Base-by-base conservation (phyloP, 2,797 vertebrate species). In the Chromobotia macracanthus region DNA sequence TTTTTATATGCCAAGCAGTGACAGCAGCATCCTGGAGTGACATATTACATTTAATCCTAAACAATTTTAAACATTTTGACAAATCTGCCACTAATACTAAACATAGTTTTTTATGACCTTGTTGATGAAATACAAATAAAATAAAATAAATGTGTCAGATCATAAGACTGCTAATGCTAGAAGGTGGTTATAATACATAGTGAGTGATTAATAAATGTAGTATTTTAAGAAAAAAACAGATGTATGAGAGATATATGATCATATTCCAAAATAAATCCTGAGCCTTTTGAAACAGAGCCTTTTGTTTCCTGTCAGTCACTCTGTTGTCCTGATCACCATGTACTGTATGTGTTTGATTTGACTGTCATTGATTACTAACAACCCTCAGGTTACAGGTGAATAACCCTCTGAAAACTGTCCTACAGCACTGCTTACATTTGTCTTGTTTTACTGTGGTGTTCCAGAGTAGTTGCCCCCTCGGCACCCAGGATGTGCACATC, bases 401-500 rank as follows among this genome's bases (percentile, higher is more conserved):
- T 31, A 31, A 31, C 3, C 31, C 31, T 31, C 31, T 31, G 3
- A 31, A 31, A 31, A 31, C 31, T 31, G 51, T 55, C 2, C n/a
- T 19, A 55, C 53, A 55, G n/a, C n/a, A 55, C n/a, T 38, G 18
- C 9, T 38, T 18, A 64, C 28, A 31, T n/a, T 73, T 12, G 18
- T 28, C 2, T 31, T 28, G n/a, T 18, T 21, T 53, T 51, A 5
- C 3, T 23, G 2, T 9, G 75, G 8, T 67, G 51, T 76, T 91
- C 53, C 87, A 95, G 94, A 84, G 19, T 19, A 0, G 0, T 5
- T 84, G 85, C 86, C 58, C 70, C 2, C 8, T 95, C 61, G 72
- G 55, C 83, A 16, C 81, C 84, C 88, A 63, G 78, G 93, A 95
- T 75, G 84, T 79, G 66, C 86, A 90, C 44, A 88, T 90, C 80